Percentiles rank a stretch among this genome's conserved stretches.
Evolutionary conservation across 2,888 invertebrate species (phyloP).

Genomic region (Clostera curtula): DNA sequence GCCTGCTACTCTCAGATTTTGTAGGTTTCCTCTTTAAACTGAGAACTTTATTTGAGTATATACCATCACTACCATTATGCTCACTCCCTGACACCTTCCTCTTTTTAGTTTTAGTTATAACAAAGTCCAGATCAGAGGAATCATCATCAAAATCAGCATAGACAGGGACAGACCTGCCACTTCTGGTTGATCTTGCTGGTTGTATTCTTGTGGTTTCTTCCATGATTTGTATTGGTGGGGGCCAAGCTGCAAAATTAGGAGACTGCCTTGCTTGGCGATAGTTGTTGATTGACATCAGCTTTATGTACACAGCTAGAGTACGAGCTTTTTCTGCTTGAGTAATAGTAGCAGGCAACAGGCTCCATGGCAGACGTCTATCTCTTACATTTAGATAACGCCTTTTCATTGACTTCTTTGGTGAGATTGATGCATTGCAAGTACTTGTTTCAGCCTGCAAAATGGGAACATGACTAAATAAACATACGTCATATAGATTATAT

Average conservation of each 20-base stretch:
- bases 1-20: slow-evolving; percentile 49
- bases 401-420: slow-evolving; percentile 43
- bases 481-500: too few relatives aligned
- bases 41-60: slow-evolving; percentile 47
- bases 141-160: slow-evolving; percentile 66
- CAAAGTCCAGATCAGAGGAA: slow-evolving; percentile 57
- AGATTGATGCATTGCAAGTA: slow-evolving; percentile 8
- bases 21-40: slow-evolving; percentile 56
- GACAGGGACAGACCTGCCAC: slow-evolving; percentile 57
- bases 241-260: slow-evolving; percentile 52
- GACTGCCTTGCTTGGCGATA: slow-evolving; percentile 57
- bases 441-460: slow-evolving; percentile 30
- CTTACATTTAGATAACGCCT: slow-evolving; percentile 53
- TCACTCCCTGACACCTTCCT: slow-evolving; percentile 54
- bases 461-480: too few relatives aligned
- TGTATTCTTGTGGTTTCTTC: slow-evolving; percentile 53
- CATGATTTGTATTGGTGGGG: slow-evolving; percentile 58
- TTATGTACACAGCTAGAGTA: slow-evolving; percentile 57
- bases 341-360: slow-evolving; percentile 46
- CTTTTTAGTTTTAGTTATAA: slow-evolving; percentile 52
- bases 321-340: slow-evolving; percentile 57
- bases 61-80: slow-evolving; percentile 32
- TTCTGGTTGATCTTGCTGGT: slow-evolving; percentile 56
- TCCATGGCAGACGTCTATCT: slow-evolving; percentile 67
- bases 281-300: slow-evolving; percentile 59